These are phyloP conservation scores for Solea solea DNA, from an alignment of 2,113 vertebrate genomes.

Conservation along the genomic window DNA sequence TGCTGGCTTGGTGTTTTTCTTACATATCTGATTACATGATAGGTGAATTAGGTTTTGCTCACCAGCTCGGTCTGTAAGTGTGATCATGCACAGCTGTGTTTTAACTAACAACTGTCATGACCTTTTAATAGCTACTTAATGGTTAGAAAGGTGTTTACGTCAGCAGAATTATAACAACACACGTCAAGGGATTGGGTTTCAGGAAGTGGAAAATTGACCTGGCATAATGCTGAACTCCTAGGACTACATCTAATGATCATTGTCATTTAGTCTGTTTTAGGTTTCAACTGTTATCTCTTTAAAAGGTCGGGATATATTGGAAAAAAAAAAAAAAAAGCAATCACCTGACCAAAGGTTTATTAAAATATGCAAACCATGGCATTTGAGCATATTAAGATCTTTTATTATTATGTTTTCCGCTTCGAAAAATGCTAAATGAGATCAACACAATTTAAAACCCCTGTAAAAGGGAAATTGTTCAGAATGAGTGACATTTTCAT, in stretches of 20 bases:
- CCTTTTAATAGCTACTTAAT: conserved; percentile 41
- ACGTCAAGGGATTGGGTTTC: conserved; percentile 13
- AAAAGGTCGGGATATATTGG: background rate
- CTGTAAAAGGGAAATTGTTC: no score
- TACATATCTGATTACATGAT: conserved; percentile 39
- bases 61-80: conserved; percentile 42
- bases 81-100: conserved; percentile 74
- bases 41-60: conserved; percentile 58
- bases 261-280: background rate
- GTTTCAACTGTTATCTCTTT: background rate
- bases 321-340: background rate
- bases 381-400: no score
- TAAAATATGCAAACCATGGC: no score
- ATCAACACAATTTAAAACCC: no score
- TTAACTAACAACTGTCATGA: conserved; percentile 19
- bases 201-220: conserved; percentile 7
- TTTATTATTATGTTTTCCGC: no score
- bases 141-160: conserved; percentile 37
- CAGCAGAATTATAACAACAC: conserved; percentile 34
- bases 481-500: no score
- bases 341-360: no score
- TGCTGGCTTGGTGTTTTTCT: conserved; percentile 31
- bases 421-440: no score
- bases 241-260: background rate
- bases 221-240: background rate